Evolutionary conservation across 2,797 vertebrate genomes (phyloP).

Genomic region (Sebastes flavidus): DNA sequence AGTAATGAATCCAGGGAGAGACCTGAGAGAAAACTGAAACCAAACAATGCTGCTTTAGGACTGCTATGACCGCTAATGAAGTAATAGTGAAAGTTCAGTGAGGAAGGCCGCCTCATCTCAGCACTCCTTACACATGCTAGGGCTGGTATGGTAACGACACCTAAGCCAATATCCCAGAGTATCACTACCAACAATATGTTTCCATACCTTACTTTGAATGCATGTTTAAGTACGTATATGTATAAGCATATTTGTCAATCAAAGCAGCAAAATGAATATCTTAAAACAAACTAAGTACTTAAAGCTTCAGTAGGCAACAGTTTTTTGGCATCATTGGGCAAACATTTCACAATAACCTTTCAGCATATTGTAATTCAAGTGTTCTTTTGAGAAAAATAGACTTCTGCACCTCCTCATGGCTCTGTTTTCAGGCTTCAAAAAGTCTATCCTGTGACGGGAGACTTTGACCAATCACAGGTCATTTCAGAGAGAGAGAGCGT

Average conservation of each 20-base stretch:
- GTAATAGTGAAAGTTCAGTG: neutral
- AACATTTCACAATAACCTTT: no score
- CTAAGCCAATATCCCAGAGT: neutral
- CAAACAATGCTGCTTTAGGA: neutral
- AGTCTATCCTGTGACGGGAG: no score
- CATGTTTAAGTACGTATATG: neutral
- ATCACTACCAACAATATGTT: neutral
- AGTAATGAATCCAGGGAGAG: neutral
- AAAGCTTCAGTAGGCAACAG: no score
- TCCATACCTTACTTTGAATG: neutral
- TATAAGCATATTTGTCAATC: neutral
- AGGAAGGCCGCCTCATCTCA: neutral
- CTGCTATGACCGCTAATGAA: neutral
- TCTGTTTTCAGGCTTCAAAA: no score
- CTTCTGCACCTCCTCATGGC: no score
- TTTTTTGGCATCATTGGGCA: no score
- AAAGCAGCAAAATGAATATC: neutral
- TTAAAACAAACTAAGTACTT: neutral
- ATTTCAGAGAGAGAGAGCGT: no score
- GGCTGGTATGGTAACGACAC: neutral
- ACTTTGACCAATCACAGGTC: no score
- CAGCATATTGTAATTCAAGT: no score
- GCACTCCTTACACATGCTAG: neutral
- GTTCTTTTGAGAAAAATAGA: no score
- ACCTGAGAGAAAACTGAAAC: neutral